A percentile compares a stretch with the other conserved stretches of the same genome.
Conservation (phyloP, 2,888 invertebrate species). For the Caenorhabditis angaria region DNA sequence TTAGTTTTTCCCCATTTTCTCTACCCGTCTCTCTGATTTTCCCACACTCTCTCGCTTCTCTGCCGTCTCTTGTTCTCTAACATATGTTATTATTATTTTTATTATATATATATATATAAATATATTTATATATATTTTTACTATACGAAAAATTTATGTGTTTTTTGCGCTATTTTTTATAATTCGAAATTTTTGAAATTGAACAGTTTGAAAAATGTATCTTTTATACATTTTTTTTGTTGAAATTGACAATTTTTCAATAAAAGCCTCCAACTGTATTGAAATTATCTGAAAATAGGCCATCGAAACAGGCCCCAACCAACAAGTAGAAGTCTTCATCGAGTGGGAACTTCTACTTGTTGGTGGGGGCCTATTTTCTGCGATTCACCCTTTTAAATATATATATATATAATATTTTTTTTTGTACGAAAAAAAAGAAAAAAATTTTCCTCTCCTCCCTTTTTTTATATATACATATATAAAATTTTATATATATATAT, state of each 20-base stretch:
- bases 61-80: not conserved
- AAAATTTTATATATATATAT: not conserved
- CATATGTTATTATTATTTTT: not conserved
- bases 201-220: too few relatives aligned
- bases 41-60: slow-evolving; percentile 10
- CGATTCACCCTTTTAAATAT: too few relatives aligned
- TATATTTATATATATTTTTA: not conserved
- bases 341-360: too few relatives aligned
- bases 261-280: too few relatives aligned
- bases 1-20: slow-evolving; percentile 5
- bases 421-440: not conserved
- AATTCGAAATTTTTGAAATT: not conserved
- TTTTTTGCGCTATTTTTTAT: not conserved
- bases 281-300: too few relatives aligned
- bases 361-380: too few relatives aligned
- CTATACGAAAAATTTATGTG: too few relatives aligned
- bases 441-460: not conserved
- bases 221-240: too few relatives aligned
- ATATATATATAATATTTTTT: too few relatives aligned
- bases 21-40: slow-evolving; percentile 1
- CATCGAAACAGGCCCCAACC: too few relatives aligned
- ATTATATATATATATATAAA: not conserved
- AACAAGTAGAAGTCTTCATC: too few relatives aligned
- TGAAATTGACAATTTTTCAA: too few relatives aligned
- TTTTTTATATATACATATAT: not conserved